Evolutionary conservation across 2,888 invertebrate species (phyloP).

Genomic region (Lepetodrilus schrolli): DNA sequence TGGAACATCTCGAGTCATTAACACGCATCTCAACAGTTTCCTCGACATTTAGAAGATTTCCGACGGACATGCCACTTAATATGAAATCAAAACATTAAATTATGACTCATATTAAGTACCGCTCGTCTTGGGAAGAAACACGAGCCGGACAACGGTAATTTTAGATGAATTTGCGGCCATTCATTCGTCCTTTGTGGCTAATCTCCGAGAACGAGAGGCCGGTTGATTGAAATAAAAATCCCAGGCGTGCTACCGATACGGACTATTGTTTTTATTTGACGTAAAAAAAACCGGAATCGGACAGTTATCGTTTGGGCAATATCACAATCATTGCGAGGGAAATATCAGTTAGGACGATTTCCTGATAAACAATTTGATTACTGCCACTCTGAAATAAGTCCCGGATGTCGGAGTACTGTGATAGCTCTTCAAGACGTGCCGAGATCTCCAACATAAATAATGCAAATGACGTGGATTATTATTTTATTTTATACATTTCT

Average conservation of each 20-base stretch:
- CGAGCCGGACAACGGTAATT: background rate
- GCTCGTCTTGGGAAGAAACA: background rate
- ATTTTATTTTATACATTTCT: too few species aligned
- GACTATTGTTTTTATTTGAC: constrained; percentile 14
- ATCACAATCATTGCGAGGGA: background rate
- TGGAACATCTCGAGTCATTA: too few species aligned
- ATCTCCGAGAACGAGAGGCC: background rate
- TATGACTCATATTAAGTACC: constrained; percentile 3
- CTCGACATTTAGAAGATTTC: background rate
- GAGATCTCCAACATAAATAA: too few species aligned
- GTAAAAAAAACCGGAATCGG: background rate
- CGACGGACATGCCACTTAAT: background rate
- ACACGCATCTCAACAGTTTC: background rate
- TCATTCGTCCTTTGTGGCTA: background rate
- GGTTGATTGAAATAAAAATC: background rate
- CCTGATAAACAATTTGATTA: too few species aligned
- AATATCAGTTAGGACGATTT: too few species aligned
- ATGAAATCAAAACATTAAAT: constrained; percentile 25
- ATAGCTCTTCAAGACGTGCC: too few species aligned
- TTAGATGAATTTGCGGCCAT: constrained; percentile 6
- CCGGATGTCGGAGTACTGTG: too few species aligned
- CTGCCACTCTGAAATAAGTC: background rate
- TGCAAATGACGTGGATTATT: too few species aligned
- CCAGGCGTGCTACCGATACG: background rate
- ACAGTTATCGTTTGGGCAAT: background rate